A percentile compares a stretch with the other conserved stretches of the same genome.
phyloP scores from a whole-genome alignment of 2,113 vertebrate genomes.

The Cyrtonyx montezumae region DNA sequence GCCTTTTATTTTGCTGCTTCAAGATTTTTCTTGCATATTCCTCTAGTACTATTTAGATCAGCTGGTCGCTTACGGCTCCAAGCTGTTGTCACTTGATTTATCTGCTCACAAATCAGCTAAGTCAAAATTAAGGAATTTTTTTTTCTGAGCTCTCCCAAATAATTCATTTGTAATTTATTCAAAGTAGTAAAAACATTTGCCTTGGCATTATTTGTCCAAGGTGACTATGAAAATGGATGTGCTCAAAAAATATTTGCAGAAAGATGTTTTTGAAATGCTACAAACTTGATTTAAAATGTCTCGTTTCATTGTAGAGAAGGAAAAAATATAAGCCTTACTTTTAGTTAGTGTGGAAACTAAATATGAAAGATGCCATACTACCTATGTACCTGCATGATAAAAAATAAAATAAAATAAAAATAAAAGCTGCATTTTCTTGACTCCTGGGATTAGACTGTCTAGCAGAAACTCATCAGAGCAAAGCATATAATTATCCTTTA shows the following conservation, averaged over 20 bases:
- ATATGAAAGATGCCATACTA: not conserved
- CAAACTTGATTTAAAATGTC: not conserved
- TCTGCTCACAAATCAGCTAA: slow-evolving; percentile 45
- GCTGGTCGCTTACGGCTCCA: slow-evolving; percentile 40
- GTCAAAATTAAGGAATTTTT: slow-evolving; percentile 64
- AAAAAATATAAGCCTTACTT: not conserved
- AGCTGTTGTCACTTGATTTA: slow-evolving; percentile 66
- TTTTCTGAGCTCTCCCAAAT: slow-evolving; percentile 31
- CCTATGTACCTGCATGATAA: not conserved
- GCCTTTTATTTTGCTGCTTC: slow-evolving; percentile 40
- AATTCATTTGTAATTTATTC: slow-evolving; percentile 58
- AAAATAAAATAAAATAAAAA: not conserved
- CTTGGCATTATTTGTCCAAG: slow-evolving; percentile 46
- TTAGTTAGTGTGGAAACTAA: not conserved
- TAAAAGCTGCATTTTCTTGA: not conserved
- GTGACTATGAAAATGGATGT: slow-evolving; percentile 24
- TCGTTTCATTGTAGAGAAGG: not conserved
- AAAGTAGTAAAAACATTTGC: slow-evolving; percentile 26
- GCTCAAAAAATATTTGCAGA: not conserved
- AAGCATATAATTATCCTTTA: not conserved
- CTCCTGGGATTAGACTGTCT: not conserved
- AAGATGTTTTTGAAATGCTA: not conserved
- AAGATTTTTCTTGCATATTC: not conserved
- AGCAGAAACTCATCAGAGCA: not conserved
- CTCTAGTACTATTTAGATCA: slow-evolving; percentile 1